Base-by-base conservation (phyloP, 2,888 invertebrate genomes). In the Hoplodrina ambigua region DNA sequence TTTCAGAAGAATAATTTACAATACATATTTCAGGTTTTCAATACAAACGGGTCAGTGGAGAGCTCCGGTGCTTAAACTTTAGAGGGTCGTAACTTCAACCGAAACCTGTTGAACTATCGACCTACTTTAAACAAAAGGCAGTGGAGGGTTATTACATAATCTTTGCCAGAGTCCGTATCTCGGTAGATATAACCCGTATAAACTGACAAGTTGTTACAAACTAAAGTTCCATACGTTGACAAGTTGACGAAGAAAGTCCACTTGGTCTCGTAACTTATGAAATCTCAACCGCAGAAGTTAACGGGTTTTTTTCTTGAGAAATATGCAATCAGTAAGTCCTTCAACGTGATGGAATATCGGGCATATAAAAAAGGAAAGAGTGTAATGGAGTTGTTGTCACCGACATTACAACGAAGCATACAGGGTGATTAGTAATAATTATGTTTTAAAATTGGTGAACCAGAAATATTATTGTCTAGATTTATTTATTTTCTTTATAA, bases 61-160 rank as follows among this genome's bases (percentile, higher is more conserved):
- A 41, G 41, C 41, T 56, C 30, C 41, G n/a, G 41, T 20, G 52
- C 49, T 56, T 33, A 71, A 72, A 72, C 49, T 78, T 78, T 30
- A 49, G 54, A 66, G 55, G 37, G 49, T 75, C 61, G 20, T 65
- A 67, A 69, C 62, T 66, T 30, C 19, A 53, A 58, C 65, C 44
- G 20, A 61, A 63, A 72, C 77, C 72, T 81, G 84, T 83, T 81
- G 77, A 76, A 83, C 75, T 71, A 73, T 70, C 59, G 54, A 68
- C 64, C 63, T 81, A 71, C 44, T 66, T 56, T 66, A 70, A 70
- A 83, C 53, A 69, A 77, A 60, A 67, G 44, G 33, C 41, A 30
- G 10, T 15, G 30, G 50, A 56, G 25, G 25, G 44, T 54, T 46
- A 60, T 64, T 20, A 53, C 59, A 10, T 8, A 50, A 56, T 67